These are phyloP conservation scores for Coryphaenoides rupestris DNA, from an alignment of 2,113 vertebrate genomes.

Conservation along the genomic window DNA sequence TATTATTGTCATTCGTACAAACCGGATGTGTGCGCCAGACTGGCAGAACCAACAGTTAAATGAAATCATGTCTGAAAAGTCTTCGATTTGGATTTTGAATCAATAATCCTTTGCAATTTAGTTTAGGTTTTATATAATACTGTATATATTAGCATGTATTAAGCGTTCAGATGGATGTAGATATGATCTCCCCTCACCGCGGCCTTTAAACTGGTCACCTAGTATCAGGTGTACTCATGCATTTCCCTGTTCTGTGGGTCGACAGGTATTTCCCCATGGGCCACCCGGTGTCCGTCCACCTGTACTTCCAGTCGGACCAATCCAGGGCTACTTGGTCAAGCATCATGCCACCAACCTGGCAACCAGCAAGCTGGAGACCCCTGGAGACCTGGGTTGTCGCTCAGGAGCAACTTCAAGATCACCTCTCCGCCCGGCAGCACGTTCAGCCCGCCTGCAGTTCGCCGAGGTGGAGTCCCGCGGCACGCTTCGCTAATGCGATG, in stretches of 20 bases:
- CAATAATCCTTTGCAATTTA: background rate
- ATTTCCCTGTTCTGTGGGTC: too few species aligned
- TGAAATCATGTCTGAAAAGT: too few species aligned
- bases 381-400: slow-evolving; percentile 96
- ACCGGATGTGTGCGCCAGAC: background rate
- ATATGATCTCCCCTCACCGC: slow-evolving; percentile 40
- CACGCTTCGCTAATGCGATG: background rate
- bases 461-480: slow-evolving; percentile 86
- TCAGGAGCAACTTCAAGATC: slow-evolving; percentile 88
- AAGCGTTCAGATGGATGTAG: slow-evolving; percentile 35
- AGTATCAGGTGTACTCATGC: slow-evolving; percentile 55
- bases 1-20: background rate
- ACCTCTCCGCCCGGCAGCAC: slow-evolving; percentile 81
- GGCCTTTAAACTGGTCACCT: slow-evolving; percentile 57
- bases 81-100: too few species aligned
- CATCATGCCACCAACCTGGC: slow-evolving; percentile 94
- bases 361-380: slow-evolving; percentile 92
- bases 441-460: slow-evolving; percentile 88
- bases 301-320: slow-evolving; percentile 94
- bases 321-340: slow-evolving; percentile 93
- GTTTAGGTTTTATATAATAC: slow-evolving; percentile 2
- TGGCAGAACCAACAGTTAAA: background rate
- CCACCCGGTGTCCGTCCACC: slow-evolving; percentile 88
- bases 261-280: slow-evolving; percentile 84
- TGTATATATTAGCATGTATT: slow-evolving; percentile 29